phyloP scores from a whole-genome alignment of 30 jellyfish, hydroid and myxozoan genomes.

The Aurelia sp. region DNA sequence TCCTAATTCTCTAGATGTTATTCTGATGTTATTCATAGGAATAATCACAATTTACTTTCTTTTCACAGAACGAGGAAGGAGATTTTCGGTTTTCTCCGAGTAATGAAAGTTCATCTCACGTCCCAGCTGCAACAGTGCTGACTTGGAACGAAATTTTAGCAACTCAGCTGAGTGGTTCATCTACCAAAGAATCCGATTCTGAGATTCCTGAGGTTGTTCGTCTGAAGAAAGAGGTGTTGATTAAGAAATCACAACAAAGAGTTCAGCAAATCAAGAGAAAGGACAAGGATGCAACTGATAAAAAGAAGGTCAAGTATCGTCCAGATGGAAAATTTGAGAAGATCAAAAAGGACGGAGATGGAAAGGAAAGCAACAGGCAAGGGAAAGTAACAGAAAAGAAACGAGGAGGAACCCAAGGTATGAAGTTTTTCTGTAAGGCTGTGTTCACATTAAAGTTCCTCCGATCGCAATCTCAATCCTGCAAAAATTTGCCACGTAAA shows the following conservation, averaged over 20 bases:
- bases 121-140: not conserved
- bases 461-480: too few species aligned
- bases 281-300: not conserved
- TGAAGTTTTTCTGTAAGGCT: not conserved
- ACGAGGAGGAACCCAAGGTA: not conserved
- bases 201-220: constrained; percentile 27
- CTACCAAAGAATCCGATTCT: constrained; percentile 55
- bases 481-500: too few species aligned
- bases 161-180: constrained; percentile 23
- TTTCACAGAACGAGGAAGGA: too few species aligned
- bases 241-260: constrained; percentile 40
- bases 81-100: too few species aligned
- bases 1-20: too few species aligned
- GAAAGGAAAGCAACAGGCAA: constrained; percentile 21
- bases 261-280: constrained; percentile 23
- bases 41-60: too few species aligned
- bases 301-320: constrained; percentile 9
- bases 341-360: not conserved
- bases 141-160: constrained; percentile 41
- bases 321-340: constrained; percentile 37
- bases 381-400: not conserved
- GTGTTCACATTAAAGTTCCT: not conserved
- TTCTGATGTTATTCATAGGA: too few species aligned
- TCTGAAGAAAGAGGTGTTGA: constrained; percentile 11
- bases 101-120: not conserved